These are phyloP conservation scores for Sebastes nivosus DNA, from an alignment of 2,797 vertebrate genomes.

Conservation along the genomic window DNA sequence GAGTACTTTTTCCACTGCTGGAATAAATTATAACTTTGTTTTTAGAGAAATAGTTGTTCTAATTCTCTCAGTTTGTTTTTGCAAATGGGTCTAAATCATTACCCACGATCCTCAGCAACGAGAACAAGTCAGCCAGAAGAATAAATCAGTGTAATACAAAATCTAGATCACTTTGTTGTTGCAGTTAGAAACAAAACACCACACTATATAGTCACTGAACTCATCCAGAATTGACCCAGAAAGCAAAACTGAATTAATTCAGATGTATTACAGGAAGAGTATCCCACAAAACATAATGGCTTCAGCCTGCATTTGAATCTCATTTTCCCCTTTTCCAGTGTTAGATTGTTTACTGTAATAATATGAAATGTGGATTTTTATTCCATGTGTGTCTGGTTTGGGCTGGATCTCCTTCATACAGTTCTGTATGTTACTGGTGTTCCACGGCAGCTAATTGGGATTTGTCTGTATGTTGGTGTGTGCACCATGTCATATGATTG, in stretches of 20 bases:
- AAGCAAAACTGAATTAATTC: background rate
- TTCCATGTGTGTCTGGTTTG: background rate
- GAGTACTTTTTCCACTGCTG: background rate
- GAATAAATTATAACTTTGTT: background rate
- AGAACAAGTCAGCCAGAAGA: background rate
- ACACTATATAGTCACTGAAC: background rate
- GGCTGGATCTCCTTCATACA: background rate
- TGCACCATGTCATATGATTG: constrained; percentile 41
- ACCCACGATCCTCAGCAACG: background rate
- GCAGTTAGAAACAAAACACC: constrained; percentile 11
- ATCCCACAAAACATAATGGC: background rate
- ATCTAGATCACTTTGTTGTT: background rate
- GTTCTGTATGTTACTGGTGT: background rate
- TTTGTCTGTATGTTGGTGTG: constrained; percentile 24
- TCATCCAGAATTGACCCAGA: background rate
- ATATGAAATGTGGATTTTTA: background rate
- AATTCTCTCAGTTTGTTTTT: background rate
- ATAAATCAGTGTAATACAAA: background rate
- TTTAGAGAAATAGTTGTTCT: background rate
- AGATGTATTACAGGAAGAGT: background rate
- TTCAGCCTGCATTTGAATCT: background rate
- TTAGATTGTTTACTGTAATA: background rate
- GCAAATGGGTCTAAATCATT: background rate
- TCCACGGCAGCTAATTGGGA: constrained; percentile 11
- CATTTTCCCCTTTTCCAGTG: background rate